Evolutionary conservation across 2,888 invertebrate species (phyloP).

Genomic region (Drosophila anomelani): DNA sequence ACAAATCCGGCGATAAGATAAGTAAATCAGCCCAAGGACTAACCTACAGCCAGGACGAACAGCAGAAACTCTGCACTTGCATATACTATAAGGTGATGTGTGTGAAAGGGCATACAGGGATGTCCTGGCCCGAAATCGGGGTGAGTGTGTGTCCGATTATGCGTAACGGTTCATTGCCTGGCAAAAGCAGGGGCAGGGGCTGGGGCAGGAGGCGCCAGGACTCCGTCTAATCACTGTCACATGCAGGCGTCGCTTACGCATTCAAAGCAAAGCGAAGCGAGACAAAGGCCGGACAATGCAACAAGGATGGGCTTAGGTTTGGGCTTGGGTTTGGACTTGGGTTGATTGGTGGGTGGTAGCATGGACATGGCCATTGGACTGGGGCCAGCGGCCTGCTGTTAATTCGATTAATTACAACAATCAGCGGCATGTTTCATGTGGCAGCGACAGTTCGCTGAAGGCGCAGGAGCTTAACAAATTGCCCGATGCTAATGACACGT

Average conservation of each 20-base stretch:
- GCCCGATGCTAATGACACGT: constrained; percentile 74
- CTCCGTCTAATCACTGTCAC: constrained; percentile 83
- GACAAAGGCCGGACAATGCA: constrained; percentile 61
- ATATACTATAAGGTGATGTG: background rate
- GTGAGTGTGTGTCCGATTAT: constrained; percentile 54
- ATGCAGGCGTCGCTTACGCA: constrained; percentile 79
- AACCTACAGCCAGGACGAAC: background rate
- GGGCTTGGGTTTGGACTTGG: background rate
- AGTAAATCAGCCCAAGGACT: constrained; percentile 22
- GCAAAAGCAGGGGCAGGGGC: background rate
- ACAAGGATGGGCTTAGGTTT: background rate
- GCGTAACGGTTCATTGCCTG: constrained; percentile 71
- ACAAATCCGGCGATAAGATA: constrained; percentile 25
- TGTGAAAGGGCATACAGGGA: background rate
- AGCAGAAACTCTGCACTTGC: constrained; percentile 5
- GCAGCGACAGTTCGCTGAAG: constrained; percentile 48
- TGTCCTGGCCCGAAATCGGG: constrained; percentile 1
- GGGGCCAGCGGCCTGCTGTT: constrained; percentile 67
- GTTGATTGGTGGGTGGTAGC: constrained; percentile 14
- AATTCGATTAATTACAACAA: constrained; percentile 85
- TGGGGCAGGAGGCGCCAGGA: constrained; percentile 47
- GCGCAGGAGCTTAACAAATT: constrained; percentile 65
- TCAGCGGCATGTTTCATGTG: constrained; percentile 81
- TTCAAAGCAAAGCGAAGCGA: constrained; percentile 68
- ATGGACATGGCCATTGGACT: background rate